Evolutionary conservation across 1,140 invertebrate species (phyloP).

Genomic region (Bombus waltoni): DNA sequence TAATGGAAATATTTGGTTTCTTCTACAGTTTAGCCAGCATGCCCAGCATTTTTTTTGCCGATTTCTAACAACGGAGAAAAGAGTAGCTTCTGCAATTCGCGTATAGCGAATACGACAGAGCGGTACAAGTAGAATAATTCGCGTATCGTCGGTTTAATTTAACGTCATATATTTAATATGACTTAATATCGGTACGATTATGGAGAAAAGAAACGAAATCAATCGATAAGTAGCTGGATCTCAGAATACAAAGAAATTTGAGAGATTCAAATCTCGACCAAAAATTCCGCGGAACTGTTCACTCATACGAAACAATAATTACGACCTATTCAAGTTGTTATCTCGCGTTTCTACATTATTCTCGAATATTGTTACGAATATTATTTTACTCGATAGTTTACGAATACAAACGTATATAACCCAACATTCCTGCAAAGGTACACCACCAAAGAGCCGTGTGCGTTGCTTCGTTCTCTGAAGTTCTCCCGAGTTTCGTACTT

Average conservation of each 20-base stretch:
- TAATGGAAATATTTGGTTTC: neutral
- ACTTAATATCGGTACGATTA: too few relatives aligned
- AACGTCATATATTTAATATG: too few relatives aligned
- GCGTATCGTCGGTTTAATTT: too few relatives aligned
- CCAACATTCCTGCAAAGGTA: neutral
- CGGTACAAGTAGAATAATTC: too few relatives aligned
- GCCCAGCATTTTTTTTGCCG: rapidly evolving
- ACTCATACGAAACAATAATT: neutral
- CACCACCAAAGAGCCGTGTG: neutral
- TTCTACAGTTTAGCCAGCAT: neutral
- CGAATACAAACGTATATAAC: neutral
- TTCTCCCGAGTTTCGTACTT: neutral
- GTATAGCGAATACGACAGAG: too few relatives aligned
- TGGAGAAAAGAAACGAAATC: too few relatives aligned
- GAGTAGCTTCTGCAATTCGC: neutral
- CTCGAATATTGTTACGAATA: neutral
- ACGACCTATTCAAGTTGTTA: neutral
- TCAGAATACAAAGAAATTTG: too few relatives aligned
- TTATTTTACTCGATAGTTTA: neutral
- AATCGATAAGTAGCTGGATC: too few relatives aligned
- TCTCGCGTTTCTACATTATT: neutral
- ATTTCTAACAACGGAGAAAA: neutral
- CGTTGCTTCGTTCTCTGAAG: neutral
- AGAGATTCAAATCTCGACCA: too few relatives aligned
- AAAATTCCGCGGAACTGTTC: too few relatives aligned